Conservation (phyloP, 2,113 vertebrate species). For the Phainopepla nitens region DNA sequence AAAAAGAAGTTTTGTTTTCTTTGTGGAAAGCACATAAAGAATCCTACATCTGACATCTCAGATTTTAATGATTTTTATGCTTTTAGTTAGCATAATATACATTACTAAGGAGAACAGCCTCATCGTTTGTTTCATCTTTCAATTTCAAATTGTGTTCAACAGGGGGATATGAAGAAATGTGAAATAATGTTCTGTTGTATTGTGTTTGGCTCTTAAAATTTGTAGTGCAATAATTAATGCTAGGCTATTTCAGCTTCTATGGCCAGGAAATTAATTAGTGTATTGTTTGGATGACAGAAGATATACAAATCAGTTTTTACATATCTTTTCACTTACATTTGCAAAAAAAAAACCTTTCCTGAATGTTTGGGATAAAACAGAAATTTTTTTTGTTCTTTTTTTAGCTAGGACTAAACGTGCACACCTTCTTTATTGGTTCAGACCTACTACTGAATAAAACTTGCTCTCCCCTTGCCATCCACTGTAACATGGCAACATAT, state of each 20-base stretch:
- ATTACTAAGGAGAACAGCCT: background rate
- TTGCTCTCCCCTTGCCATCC: background rate
- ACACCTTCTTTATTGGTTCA: background rate
- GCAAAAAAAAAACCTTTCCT: background rate
- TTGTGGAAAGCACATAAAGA: background rate
- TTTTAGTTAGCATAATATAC: slow-evolving; percentile 1
- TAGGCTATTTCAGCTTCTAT: background rate
- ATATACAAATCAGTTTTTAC: background rate
- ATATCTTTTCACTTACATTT: background rate
- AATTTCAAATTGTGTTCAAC: background rate
- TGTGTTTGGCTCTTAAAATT: background rate
- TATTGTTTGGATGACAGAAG: background rate
- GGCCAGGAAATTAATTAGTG: background rate
- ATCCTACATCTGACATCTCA: background rate
- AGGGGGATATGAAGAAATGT: background rate
- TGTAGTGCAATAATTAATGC: background rate
- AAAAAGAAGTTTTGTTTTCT: background rate
- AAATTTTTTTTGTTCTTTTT: background rate
- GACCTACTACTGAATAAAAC: background rate
- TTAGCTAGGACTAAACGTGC: background rate
- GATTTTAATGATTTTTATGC: too few species aligned
- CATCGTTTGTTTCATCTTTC: background rate
- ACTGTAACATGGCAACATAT: background rate
- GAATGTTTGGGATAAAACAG: background rate
- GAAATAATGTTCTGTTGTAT: background rate